Conservation (phyloP, 2,113 vertebrate species). For the Motacilla alba region DNA sequence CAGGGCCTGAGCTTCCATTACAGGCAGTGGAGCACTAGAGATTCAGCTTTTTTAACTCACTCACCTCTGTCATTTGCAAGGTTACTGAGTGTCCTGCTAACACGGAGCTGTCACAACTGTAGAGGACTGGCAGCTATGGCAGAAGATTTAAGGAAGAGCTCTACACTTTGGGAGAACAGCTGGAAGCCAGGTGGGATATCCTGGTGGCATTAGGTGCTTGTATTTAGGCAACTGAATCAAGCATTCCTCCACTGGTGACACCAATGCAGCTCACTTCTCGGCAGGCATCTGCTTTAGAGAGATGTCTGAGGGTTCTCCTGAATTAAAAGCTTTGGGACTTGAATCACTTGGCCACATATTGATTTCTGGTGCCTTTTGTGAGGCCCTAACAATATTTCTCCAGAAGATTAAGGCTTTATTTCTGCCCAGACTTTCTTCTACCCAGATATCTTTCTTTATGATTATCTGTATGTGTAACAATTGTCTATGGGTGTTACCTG, state of each 20-base stretch:
- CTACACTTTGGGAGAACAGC: neutral
- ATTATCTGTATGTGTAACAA: neutral
- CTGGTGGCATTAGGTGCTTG: neutral
- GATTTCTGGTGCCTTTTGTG: neutral
- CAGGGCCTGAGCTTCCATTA: neutral
- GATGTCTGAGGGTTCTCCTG: neutral
- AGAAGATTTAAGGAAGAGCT: neutral
- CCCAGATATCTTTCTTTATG: neutral
- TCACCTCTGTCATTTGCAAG: neutral
- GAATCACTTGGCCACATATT: neutral
- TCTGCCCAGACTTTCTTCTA: neutral
- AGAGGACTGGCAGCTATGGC: neutral
- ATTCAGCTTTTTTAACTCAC: neutral
- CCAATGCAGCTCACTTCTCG: neutral
- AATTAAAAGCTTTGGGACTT: neutral
- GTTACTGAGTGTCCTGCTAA: no score
- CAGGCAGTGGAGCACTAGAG: neutral
- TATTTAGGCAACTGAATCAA: neutral
- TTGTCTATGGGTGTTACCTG: neutral
- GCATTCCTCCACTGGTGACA: neutral
- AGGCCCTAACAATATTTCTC: neutral
- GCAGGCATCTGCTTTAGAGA: neutral
- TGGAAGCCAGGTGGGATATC: neutral
- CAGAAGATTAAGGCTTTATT: neutral
- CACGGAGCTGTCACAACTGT: neutral